Evolutionary conservation across 2,888 invertebrate genomes (phyloP).

Genomic region (Gasteruption jaculator): DNA sequence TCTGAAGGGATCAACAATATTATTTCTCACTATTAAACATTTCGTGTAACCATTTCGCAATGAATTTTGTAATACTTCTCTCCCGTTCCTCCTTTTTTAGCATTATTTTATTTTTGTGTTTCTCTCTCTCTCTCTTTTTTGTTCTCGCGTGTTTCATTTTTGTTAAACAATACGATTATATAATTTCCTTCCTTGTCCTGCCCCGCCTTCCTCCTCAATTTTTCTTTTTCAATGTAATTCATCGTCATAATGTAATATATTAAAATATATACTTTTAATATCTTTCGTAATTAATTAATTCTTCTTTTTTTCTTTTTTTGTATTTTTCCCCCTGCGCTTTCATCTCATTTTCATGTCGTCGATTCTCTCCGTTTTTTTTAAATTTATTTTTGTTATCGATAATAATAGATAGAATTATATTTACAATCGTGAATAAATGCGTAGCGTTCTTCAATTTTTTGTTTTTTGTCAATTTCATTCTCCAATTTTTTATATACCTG

Average conservation of each 20-base stretch:
- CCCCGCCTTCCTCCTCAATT: no score
- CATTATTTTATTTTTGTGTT: constrained; percentile 20
- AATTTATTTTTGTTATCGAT: constrained; percentile 16
- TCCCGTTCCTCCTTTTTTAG: no score
- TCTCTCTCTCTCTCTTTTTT: constrained; percentile 15
- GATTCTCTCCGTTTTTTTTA: no score
- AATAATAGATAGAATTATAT: no score
- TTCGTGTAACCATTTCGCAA: constrained; percentile 45
- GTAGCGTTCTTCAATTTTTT: no score
- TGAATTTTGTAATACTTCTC: constrained; percentile 44
- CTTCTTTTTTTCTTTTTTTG: no score
- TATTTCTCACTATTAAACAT: constrained; percentile 50
- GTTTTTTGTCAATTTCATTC: no score
- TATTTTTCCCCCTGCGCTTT: no score
- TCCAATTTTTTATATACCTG: constrained; percentile 47
- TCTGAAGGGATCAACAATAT: constrained; percentile 49
- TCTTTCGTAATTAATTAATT: constrained; percentile 37
- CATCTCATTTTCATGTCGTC: no score
- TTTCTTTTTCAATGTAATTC: constrained; percentile 46
- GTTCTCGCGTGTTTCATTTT: constrained; percentile 16
- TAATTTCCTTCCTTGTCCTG: no score
- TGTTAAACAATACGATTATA: constrained; percentile 50
- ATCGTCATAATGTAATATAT: constrained; percentile 50
- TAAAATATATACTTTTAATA: constrained; percentile 51
- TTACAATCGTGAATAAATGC: constrained; percentile 40